Percentiles rank a stretch among this genome's conserved stretches.
Evolutionary conservation across 2,888 invertebrate species (phyloP).

Genomic region (Ariolimax columbianus): DNA sequence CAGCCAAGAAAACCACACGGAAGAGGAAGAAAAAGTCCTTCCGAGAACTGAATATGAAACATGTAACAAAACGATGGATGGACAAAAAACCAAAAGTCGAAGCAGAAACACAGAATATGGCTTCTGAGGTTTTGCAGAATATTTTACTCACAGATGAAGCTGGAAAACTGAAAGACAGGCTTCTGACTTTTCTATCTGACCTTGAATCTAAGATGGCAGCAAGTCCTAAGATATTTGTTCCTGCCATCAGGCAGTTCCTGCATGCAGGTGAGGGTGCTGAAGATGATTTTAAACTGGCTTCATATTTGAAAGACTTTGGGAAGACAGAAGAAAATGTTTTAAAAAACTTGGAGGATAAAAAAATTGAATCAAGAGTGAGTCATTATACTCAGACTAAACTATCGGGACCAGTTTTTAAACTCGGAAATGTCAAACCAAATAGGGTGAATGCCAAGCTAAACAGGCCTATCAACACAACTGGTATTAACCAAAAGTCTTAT

Average conservation of each 20-base stretch:
- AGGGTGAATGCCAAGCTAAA: not conserved
- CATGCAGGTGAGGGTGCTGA: conserved; percentile 11
- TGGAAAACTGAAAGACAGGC: conserved; percentile 39
- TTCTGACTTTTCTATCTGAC: conserved; percentile 22
- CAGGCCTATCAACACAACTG: not conserved
- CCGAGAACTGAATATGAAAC: conserved; percentile 34
- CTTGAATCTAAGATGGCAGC: conserved; percentile 36
- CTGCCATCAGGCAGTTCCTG: conserved; percentile 30
- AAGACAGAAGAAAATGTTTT: conserved; percentile 40
- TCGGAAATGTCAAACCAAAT: conserved; percentile 6
- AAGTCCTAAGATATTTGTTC: conserved; percentile 44
- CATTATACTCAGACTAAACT: conserved; percentile 23
- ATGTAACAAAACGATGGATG: conserved; percentile 37
- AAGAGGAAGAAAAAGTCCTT: not conserved
- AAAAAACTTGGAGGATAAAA: not conserved
- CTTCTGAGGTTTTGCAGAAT: conserved; percentile 33
- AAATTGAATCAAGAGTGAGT: not conserved
- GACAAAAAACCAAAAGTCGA: conserved; percentile 39
- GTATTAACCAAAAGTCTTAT: not conserved
- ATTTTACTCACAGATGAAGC: conserved; percentile 40
- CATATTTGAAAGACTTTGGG: conserved; percentile 23
- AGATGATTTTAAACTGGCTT: conserved; percentile 4
- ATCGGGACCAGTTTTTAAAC: conserved; percentile 32
- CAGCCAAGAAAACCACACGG: not conserved
- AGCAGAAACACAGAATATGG: conserved; percentile 41